These are phyloP conservation scores for Pelvicachromis taeniatus DNA, from an alignment of 2,113 vertebrate genomes.

Conservation along the genomic window DNA sequence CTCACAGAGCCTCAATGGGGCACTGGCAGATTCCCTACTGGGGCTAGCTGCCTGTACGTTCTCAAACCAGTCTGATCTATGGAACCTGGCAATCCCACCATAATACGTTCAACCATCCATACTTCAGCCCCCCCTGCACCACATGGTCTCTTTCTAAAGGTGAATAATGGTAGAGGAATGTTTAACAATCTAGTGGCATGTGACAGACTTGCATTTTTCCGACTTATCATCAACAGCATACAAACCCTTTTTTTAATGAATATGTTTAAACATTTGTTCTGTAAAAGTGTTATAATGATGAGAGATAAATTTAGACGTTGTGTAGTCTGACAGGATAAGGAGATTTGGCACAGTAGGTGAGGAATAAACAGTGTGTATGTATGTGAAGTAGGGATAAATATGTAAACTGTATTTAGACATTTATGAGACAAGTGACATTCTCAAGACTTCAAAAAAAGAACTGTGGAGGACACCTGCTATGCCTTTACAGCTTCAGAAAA, in stretches of 20 bases:
- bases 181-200: conserved; percentile 30
- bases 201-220: conserved; percentile 1
- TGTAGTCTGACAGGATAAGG: background rate
- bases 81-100: conserved; percentile 37
- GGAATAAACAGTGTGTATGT: background rate
- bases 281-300: background rate
- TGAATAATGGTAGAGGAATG: conserved; percentile 49
- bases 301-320: background rate
- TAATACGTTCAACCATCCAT: conserved; percentile 67
- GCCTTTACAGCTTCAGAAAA: conserved; percentile 17
- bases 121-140: conserved; percentile 25
- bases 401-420: background rate
- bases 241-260: background rate
- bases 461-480: conserved; percentile 18
- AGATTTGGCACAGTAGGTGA: background rate
- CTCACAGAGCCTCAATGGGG: conserved; percentile 54
- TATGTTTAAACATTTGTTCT: background rate
- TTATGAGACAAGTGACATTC: background rate
- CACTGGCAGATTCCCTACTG: conserved; percentile 48
- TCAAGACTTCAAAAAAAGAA: background rate
- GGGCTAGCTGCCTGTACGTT: conserved; percentile 55
- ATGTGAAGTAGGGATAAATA: background rate
- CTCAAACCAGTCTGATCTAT: conserved; percentile 52
- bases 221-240: background rate
- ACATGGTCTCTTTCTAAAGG: conserved; percentile 27